phyloP scores from a whole-genome alignment of 2,113 vertebrate species.

The Naja naja region DNA sequence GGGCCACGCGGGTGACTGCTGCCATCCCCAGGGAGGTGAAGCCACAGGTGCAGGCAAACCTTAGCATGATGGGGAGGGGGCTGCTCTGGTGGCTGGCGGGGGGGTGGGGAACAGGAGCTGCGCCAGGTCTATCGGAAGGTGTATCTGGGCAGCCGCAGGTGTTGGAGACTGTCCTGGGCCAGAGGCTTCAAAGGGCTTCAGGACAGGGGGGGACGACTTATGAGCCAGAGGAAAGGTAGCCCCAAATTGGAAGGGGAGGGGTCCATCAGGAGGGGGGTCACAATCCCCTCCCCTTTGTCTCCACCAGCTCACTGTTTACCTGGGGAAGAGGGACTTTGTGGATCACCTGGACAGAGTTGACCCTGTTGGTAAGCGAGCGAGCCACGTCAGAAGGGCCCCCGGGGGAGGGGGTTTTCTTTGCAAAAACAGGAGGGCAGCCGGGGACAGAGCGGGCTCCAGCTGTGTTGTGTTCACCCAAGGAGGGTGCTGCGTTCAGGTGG shows the following conservation, averaged over 20 bases:
- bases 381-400: neutral
- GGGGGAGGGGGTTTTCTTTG: neutral
- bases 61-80: neutral
- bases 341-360: conserved; percentile 90
- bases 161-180: too few relatives aligned
- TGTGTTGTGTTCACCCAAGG: neutral
- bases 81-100: neutral
- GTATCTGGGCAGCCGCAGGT: neutral
- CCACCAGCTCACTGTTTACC: conserved; percentile 83
- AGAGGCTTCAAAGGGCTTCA: too few relatives aligned
- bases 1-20: neutral
- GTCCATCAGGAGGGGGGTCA: neutral
- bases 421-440: neutral
- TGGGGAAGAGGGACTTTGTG: conserved; percentile 90
- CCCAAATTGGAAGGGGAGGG: neutral
- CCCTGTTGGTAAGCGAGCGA: conserved; percentile 75
- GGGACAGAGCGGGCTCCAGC: neutral
- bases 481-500: neutral
- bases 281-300: neutral
- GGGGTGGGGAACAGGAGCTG: neutral
- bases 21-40: neutral
- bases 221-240: neutral
- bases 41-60: conserved; percentile 21
- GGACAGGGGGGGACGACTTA: too few relatives aligned
- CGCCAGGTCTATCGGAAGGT: conserved; percentile 9